A percentile compares a stretch with the other conserved stretches of the same genome.
Evolutionary conservation across 2,797 vertebrate species (phyloP).

Genomic region (Pipistrellus nathusii): DNA sequence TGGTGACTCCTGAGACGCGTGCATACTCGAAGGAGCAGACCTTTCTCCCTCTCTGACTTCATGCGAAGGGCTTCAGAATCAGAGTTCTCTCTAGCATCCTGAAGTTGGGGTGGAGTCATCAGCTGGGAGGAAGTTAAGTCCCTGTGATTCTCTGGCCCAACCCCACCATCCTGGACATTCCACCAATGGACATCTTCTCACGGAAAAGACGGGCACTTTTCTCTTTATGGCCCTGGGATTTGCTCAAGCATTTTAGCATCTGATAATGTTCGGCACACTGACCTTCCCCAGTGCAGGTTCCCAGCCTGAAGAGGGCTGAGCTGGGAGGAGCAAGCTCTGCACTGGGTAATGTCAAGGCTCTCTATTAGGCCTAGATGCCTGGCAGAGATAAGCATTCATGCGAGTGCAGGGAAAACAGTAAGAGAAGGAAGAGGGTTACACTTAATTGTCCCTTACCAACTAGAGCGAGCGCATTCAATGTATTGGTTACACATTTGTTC

Average conservation of each 20-base stretch:
- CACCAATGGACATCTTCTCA: neutral
- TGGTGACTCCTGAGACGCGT: neutral
- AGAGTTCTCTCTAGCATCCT: neutral
- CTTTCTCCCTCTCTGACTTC: neutral
- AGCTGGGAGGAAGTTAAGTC: neutral
- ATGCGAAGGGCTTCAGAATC: neutral
- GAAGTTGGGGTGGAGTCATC: neutral
- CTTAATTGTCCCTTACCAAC: neutral
- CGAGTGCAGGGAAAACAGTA: neutral
- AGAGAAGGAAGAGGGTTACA: neutral
- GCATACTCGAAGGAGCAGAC: neutral
- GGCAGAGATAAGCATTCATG: neutral
- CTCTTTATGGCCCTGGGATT: neutral
- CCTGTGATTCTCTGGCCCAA: neutral
- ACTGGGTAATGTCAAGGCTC: neutral
- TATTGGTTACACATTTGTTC: conserved; percentile 18
- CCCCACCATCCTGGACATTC: rapidly evolving
- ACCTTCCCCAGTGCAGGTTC: neutral
- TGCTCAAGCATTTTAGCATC: neutral
- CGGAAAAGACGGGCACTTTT: neutral
- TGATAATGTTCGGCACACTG: neutral
- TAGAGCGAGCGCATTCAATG: neutral
- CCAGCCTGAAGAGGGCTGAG: neutral
- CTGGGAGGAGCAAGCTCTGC: neutral
- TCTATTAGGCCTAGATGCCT: neutral